Evolutionary conservation across 2,113 vertebrate genomes (phyloP), one percentile per base, ranked within the genome.

Genomic region (Callipepla squamata): DNA sequence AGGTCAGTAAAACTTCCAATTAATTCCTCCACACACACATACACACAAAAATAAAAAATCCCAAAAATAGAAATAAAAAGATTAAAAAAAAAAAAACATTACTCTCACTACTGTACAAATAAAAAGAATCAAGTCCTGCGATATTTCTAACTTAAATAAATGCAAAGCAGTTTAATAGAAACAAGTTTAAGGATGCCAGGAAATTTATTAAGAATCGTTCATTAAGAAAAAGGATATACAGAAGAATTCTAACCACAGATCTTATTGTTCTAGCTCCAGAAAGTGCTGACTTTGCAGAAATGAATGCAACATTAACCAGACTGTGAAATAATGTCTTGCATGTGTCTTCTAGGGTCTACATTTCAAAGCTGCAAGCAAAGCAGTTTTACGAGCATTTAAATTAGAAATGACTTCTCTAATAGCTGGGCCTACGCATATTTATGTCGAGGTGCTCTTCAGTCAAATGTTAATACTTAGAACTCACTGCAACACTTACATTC

Each of bases 301-400:
- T 42, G 68, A 73, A 44, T 5, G n/a, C 79, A 87, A 25, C n/a
- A 21, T 80, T 77, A 69, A n/a, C 8, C 57, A 76, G 19, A 83
- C 36, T 4, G 11, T 59, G 59, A 73, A 85, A 74, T 63, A 73
- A 59, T 16, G 4, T 55, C 68, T 73, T 48, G 8, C 5, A 34
- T 9, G 11, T 38, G 40, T 61, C 45, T 91, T 92, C 40, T 26
- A 40, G 30, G 45, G 22, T 78, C 40, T 67, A 5, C 36, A 58
- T 38, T 90, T 65, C 80, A 44, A 38, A 81, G 80, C 21, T 89
- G 22, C 51, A 72, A 84, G 69, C 23, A 63, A 45, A 78, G 51
- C 23, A 73, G 28, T 73, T 96, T 91, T 69, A 90, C 40, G 76
- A 69, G 58, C 53, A 66, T 4, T 51, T 92, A 84, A 93, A 93